These are phyloP conservation scores for Philypnodon macrostomus DNA, from an alignment of 2,797 vertebrate genomes.

Conservation along the genomic window DNA sequence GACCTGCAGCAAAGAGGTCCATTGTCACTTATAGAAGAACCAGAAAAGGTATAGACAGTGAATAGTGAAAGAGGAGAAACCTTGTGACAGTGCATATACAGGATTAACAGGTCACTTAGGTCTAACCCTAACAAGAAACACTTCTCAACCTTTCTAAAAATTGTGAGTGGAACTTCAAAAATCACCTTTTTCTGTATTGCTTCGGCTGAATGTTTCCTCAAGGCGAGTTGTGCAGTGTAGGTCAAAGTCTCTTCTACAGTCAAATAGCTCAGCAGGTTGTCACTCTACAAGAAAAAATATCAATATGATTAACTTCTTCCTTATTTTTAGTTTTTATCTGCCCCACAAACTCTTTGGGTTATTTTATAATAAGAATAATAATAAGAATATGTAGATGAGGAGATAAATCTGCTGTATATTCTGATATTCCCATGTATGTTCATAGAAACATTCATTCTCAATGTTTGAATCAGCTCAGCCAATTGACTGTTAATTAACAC, in stretches of 20 bases:
- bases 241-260: conserved; percentile 89
- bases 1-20: conserved; percentile 75
- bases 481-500: conserved; percentile 63
- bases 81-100: too few species aligned
- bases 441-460: conserved; percentile 1
- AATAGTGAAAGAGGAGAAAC: too few species aligned
- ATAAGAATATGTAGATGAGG: neutral
- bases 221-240: conserved; percentile 87
- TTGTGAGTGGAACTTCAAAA: neutral
- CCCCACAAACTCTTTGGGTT: too few species aligned
- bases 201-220: conserved; percentile 69
- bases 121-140: too few species aligned
- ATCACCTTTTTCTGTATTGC: conserved; percentile 85
- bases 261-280: conserved; percentile 88
- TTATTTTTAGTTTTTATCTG: too few species aligned
- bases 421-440: neutral
- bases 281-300: conserved; percentile 72
- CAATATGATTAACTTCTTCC: too few species aligned
- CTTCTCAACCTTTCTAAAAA: too few species aligned
- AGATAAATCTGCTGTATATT: neutral
- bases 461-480: conserved; percentile 39
- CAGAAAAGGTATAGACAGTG: neutral
- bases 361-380: too few species aligned
- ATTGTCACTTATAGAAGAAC: neutral
- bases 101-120: too few species aligned